phyloP scores from a whole-genome alignment of 2,888 invertebrate species.

The Anoncus sp. region DNA sequence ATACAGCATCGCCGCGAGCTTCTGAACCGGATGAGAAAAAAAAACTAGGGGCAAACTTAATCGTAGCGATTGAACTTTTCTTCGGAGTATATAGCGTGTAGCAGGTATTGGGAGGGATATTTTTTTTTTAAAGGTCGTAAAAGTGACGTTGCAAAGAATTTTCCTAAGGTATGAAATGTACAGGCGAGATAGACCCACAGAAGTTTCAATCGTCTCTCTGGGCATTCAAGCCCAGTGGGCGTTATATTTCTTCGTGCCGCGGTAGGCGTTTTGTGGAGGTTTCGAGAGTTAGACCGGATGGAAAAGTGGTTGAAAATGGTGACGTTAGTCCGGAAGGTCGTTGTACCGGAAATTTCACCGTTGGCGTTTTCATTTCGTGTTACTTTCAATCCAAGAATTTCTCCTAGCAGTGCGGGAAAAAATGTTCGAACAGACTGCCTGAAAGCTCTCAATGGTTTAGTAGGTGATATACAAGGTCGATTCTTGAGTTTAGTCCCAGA shows the following conservation, averaged over 20 bases:
- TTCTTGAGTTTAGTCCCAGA: constrained; percentile 1
- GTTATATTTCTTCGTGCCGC: constrained; percentile 36
- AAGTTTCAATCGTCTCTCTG: constrained; percentile 15
- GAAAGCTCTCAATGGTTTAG: constrained; percentile 24
- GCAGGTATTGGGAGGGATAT: constrained; percentile 1
- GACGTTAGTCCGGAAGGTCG: constrained; percentile 11
- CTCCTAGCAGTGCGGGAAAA: constrained; percentile 29
- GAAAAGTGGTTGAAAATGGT: constrained; percentile 14
- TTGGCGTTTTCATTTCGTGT: constrained; percentile 54
- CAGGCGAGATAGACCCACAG: background rate
- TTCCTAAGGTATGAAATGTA: background rate
- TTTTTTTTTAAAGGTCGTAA: background rate
- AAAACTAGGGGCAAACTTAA: background rate
- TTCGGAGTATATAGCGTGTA: background rate
- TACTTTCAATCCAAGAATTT: constrained; percentile 54
- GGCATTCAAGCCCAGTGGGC: constrained; percentile 10
- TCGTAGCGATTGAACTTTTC: background rate
- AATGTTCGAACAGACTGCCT: constrained; percentile 17
- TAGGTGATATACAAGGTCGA: background rate
- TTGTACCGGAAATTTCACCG: constrained; percentile 35
- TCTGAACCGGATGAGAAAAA: constrained; percentile 4
- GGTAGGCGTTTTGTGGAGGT: background rate
- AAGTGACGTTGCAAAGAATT: background rate
- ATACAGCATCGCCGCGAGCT: background rate
- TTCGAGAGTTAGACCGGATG: constrained; percentile 2